phyloP scores from a whole-genome alignment of 2,797 vertebrate species.

The Urosaurus nigricauda region DNA sequence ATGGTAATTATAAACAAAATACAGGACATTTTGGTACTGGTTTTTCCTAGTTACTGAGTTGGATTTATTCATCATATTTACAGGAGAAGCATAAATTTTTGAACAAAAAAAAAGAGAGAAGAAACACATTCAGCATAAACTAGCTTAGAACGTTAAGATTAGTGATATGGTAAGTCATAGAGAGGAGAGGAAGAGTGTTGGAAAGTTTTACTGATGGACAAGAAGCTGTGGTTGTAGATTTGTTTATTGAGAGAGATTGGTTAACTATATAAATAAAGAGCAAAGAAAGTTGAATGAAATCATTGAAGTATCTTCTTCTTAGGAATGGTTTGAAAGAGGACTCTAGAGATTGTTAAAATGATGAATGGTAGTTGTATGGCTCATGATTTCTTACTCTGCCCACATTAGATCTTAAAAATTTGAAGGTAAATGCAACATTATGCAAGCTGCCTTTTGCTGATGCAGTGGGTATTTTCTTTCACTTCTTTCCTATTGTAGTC shows the following conservation, averaged over 20 bases:
- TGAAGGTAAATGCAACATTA: neutral
- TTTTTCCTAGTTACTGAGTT: neutral
- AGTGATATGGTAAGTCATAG: neutral
- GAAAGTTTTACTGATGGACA: neutral
- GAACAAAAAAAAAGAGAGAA: neutral
- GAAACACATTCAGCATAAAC: neutral
- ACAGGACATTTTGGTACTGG: neutral
- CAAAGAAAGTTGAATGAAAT: neutral
- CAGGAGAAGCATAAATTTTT: neutral
- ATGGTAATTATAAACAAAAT: neutral
- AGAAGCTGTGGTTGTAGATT: neutral
- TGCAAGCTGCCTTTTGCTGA: neutral
- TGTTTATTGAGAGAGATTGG: neutral
- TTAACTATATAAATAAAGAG: neutral
- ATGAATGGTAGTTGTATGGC: neutral
- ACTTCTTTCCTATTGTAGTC: neutral
- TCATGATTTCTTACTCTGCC: neutral
- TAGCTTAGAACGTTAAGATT: neutral
- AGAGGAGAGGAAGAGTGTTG: neutral
- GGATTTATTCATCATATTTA: constrained; percentile 16
- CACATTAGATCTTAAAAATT: neutral
- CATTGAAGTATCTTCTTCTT: neutral
- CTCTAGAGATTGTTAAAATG: neutral
- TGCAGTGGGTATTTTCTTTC: neutral
- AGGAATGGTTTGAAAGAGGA: neutral